phyloP scores from a whole-genome alignment of 2,888 invertebrate species.

The Acanthoscelides obtectus region DNA sequence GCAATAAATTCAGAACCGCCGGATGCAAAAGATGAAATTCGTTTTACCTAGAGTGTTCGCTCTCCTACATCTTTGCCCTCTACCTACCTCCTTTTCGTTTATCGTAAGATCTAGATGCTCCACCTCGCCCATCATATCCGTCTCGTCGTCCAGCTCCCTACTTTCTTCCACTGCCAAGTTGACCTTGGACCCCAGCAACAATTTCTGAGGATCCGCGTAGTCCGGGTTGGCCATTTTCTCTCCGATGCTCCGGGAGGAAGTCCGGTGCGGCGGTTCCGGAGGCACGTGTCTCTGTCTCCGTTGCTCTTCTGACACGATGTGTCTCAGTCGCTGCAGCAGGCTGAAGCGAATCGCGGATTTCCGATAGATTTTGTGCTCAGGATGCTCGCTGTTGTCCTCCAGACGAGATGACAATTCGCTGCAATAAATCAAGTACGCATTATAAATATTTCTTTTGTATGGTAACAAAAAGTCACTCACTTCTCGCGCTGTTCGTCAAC shows the following conservation, averaged over 20 bases:
- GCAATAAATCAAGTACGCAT: constrained; percentile 18
- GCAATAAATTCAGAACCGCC: too few relatives aligned
- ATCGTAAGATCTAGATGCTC: constrained; percentile 40
- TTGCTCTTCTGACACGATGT: constrained; percentile 44
- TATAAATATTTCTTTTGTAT: constrained; percentile 1
- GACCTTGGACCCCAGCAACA: constrained; percentile 44
- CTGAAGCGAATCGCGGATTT: constrained; percentile 58
- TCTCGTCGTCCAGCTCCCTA: constrained; percentile 20
- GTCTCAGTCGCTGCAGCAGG: constrained; percentile 54
- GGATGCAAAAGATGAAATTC: too few relatives aligned
- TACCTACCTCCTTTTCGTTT: constrained; percentile 44
- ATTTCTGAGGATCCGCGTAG: constrained; percentile 75
- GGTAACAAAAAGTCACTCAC: constrained; percentile 25
- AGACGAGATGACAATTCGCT: constrained; percentile 48
- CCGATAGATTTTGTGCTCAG: constrained; percentile 76
- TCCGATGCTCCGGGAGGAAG: constrained; percentile 77
- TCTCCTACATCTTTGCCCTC: constrained; percentile 40
- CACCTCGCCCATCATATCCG: constrained; percentile 29
- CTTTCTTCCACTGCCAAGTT: constrained; percentile 21
- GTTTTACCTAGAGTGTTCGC: constrained; percentile 30
- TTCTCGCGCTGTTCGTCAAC: constrained; percentile 38
- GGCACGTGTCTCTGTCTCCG: constrained; percentile 46
- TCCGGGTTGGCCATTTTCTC: constrained; percentile 85
- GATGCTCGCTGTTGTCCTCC: constrained; percentile 55
- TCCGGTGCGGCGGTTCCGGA: constrained; percentile 61